phyloP scores from a whole-genome alignment of 2,113 vertebrate genomes.

The Ictalurus furcatus region DNA sequence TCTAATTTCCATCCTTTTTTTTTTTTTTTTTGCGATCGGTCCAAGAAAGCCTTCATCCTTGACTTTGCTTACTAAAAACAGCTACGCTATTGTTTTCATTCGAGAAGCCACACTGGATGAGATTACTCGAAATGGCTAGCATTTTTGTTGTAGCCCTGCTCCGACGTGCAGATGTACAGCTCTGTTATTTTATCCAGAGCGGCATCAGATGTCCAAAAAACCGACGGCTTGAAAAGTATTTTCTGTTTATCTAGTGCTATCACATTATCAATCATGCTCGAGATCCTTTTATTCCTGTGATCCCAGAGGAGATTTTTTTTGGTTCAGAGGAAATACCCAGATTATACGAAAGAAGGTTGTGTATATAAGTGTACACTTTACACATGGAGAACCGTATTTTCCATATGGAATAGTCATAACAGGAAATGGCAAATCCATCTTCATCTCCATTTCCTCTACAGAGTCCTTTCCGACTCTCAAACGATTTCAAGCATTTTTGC shows the following conservation, averaged over 20 bases:
- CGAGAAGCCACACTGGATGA: constrained; percentile 18
- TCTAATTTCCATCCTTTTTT: constrained; percentile 17
- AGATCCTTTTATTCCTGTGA: not conserved
- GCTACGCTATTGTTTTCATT: constrained; percentile 12
- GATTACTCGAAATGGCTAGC: constrained; percentile 5
- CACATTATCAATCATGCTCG: constrained; percentile 16
- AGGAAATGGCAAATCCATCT: constrained; percentile 24
- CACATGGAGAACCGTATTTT: not conserved
- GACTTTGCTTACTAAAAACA: constrained; percentile 18
- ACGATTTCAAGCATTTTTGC: constrained; percentile 2
- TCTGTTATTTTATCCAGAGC: constrained; percentile 32
- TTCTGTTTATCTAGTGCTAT: constrained; percentile 36
- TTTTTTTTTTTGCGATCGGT: not conserved
- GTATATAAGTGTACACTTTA: not conserved
- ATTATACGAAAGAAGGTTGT: not conserved
- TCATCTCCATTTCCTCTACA: not conserved
- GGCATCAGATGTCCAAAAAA: constrained; percentile 11
- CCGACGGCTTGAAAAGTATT: constrained; percentile 15
- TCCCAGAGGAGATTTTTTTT: not conserved
- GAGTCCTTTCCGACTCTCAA: not conserved
- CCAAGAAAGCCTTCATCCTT: constrained; percentile 31
- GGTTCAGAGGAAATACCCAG: not conserved
- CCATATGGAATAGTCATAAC: constrained; percentile 19
- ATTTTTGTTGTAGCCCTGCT: constrained; percentile 15
- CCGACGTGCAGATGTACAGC: constrained; percentile 21